Evolutionary conservation across 2,797 vertebrate genomes (phyloP).

Genomic region (Thunnus albacares): DNA sequence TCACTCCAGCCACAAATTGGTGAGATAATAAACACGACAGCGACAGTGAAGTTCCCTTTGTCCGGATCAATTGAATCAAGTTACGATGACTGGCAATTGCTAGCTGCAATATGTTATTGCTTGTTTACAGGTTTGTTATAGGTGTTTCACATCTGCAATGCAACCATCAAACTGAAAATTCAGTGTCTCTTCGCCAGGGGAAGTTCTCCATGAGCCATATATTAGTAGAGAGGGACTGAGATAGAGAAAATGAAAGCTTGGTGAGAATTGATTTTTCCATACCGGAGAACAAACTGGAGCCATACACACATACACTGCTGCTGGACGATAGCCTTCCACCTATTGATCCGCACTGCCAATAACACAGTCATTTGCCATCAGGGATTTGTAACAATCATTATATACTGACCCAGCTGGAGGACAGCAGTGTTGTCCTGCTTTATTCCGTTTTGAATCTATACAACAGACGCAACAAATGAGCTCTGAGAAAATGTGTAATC

Average conservation of each 20-base stretch:
- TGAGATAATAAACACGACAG: conserved; percentile 67
- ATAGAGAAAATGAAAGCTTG: conserved; percentile 72
- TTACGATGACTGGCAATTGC: conserved; percentile 31
- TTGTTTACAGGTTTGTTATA: conserved; percentile 23
- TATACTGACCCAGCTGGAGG: conserved; percentile 72
- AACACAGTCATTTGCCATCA: conserved; percentile 78
- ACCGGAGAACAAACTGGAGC: conserved; percentile 66
- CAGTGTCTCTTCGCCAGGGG: conserved; percentile 10
- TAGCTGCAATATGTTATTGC: conserved; percentile 13
- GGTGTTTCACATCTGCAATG: conserved; percentile 31
- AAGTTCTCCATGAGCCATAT: conserved; percentile 41
- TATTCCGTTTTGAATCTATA: conserved; percentile 41
- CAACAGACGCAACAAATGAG: background rate
- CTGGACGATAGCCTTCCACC: conserved; percentile 67
- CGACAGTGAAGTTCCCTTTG: conserved; percentile 51
- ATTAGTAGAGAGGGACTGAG: conserved; percentile 48
- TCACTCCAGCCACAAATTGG: conserved; percentile 63
- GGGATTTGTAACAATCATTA: conserved; percentile 82
- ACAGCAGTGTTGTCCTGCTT: conserved; percentile 62
- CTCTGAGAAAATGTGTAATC: no score
- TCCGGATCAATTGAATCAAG: conserved; percentile 61
- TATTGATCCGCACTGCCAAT: conserved; percentile 83
- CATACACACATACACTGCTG: conserved; percentile 47
- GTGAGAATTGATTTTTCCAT: conserved; percentile 80
- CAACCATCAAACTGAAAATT: conserved; percentile 41